Evolutionary conservation across 2,888 invertebrate species (phyloP).

Genomic region (Diploptera punctata): DNA sequence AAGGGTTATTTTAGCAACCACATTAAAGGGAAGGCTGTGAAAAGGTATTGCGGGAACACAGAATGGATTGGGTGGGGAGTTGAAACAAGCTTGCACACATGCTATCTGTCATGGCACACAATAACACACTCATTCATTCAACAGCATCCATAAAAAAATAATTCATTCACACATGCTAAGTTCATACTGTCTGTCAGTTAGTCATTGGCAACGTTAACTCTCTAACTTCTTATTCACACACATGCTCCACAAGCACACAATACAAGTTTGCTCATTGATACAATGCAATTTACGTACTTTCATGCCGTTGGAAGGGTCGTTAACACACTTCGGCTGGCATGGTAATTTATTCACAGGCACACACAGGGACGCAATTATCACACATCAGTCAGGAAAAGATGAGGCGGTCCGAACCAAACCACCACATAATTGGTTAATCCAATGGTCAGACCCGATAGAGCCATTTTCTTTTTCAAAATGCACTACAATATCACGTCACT

Average conservation of each 20-base stretch:
- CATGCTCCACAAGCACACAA: slow-evolving; percentile 31
- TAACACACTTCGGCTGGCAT: slow-evolving; percentile 48
- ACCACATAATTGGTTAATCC: background rate
- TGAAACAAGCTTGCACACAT: slow-evolving; percentile 33
- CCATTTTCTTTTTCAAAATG: background rate
- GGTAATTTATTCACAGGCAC: slow-evolving; percentile 47
- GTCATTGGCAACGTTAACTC: slow-evolving; percentile 33
- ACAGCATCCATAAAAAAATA: slow-evolving; percentile 32
- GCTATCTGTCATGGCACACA: slow-evolving; percentile 39
- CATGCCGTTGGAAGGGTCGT: slow-evolving; percentile 49
- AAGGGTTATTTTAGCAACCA: background rate
- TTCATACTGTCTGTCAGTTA: slow-evolving; percentile 17
- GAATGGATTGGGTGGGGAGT: slow-evolving; percentile 25
- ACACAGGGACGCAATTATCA: slow-evolving; percentile 49
- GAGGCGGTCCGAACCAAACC: slow-evolving; percentile 40
- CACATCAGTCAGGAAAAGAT: slow-evolving; percentile 48
- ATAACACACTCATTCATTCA: slow-evolving; percentile 15
- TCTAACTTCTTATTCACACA: slow-evolving; percentile 31
- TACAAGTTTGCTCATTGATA: slow-evolving; percentile 47
- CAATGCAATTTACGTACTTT: slow-evolving; percentile 48
- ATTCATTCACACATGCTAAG: slow-evolving; percentile 3
- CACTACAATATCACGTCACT: background rate
- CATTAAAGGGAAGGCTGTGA: background rate
- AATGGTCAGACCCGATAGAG: background rate
- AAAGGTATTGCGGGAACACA: slow-evolving; percentile 29